Conservation (phyloP, 2,888 invertebrate species). For the Andrena bicolor region DNA sequence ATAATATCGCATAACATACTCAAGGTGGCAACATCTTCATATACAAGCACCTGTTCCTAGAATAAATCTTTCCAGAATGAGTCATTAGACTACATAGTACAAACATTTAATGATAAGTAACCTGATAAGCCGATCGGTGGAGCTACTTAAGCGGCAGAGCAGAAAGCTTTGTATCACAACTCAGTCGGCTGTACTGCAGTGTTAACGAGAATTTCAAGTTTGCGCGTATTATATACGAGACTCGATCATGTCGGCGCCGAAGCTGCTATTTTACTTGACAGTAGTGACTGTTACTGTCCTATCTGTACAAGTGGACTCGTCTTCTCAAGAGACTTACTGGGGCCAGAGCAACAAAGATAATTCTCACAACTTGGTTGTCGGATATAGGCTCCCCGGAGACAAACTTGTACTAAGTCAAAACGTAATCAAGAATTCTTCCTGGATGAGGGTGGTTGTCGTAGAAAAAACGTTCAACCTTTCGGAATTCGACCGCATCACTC, state of each 20-base stretch:
- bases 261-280: conserved; percentile 17
- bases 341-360: conserved; percentile 40
- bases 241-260: conserved; percentile 52
- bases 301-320: conserved; percentile 36
- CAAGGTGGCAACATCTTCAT: neutral
- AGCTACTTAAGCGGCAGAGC: conserved; percentile 57
- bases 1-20: neutral
- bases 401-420: conserved; percentile 60
- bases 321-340: neutral
- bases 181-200: conserved; percentile 3
- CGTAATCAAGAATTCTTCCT: conserved; percentile 74
- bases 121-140: conserved; percentile 56
- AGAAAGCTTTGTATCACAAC: conserved; percentile 2
- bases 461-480: conserved; percentile 70
- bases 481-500: conserved; percentile 78
- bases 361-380: conserved; percentile 75
- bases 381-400: conserved; percentile 72
- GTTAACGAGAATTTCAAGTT: neutral
- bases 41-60: conserved; percentile 33
- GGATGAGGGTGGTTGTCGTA: conserved; percentile 74
- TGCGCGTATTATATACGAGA: neutral
- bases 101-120: conserved; percentile 47
- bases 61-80: conserved; percentile 57
- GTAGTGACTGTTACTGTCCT: conserved; percentile 39
- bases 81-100: neutral